Percentiles rank a stretch among this genome's conserved stretches.
These are phyloP conservation scores for Ornithoptera priamus DNA, from an alignment of 2,888 invertebrate species.

Conservation along the genomic window DNA sequence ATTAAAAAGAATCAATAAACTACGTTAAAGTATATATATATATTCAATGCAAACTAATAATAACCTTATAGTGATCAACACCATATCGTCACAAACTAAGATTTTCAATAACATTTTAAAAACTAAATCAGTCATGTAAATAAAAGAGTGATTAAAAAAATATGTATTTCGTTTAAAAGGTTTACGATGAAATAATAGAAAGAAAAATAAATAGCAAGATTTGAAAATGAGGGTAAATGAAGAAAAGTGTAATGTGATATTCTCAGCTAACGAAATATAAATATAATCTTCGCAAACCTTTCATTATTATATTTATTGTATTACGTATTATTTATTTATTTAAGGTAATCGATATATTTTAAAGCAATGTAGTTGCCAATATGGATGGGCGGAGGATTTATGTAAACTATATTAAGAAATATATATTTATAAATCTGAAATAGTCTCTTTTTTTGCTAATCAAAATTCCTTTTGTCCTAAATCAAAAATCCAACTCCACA, in stretches of 20 bases:
- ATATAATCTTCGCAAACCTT: no score
- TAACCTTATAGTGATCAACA: no score
- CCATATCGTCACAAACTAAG: no score
- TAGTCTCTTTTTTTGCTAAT: no score
- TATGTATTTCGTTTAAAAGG: background rate
- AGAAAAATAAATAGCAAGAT: background rate
- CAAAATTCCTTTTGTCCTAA: no score
- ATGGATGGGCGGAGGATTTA: background rate
- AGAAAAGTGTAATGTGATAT: no score
- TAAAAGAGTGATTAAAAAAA: background rate
- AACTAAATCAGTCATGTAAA: background rate
- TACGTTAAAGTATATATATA: no score
- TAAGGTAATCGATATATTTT: background rate
- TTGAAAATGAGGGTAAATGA: background rate
- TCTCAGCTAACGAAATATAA: no score
- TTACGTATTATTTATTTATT: background rate
- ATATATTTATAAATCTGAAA: no score
- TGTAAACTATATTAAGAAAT: no score
- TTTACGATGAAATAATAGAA: background rate
- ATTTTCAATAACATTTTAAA: background rate
- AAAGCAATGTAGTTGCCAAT: background rate
- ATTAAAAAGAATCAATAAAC: background rate
- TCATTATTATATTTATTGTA: background rate
- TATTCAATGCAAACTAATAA: no score
- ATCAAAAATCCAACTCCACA: no score